Evolutionary conservation across 2,113 vertebrate genomes (phyloP).

Genomic region (Crotalus horridus): DNA sequence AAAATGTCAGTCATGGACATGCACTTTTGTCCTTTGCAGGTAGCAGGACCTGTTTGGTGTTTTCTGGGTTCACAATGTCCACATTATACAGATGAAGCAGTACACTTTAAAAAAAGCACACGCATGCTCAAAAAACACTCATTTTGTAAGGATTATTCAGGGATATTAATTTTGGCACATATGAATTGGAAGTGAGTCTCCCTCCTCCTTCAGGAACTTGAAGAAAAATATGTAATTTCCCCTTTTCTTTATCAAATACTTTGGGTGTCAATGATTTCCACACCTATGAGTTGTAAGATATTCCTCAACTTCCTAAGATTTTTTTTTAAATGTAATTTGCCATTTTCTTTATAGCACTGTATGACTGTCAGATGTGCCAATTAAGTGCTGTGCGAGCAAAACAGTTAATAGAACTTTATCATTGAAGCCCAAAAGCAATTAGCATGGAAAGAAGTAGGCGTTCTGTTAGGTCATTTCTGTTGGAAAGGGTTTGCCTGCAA

Average conservation of each 20-base stretch:
- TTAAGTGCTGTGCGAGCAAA: slow-evolving; percentile 35
- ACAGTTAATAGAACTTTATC: slow-evolving; percentile 24
- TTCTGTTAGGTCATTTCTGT: slow-evolving; percentile 51
- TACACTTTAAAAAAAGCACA: background rate
- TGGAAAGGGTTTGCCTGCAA: slow-evolving; percentile 42
- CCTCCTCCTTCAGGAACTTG: background rate
- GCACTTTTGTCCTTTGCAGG: background rate
- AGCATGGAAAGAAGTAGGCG: slow-evolving; percentile 39
- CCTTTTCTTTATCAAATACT: background rate
- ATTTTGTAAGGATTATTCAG: background rate
- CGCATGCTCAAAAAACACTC: slow-evolving; percentile 24
- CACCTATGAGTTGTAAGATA: slow-evolving; percentile 32
- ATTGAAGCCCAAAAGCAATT: slow-evolving; percentile 42
- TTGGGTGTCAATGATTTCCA: background rate
- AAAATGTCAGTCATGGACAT: background rate
- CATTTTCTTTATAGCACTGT: slow-evolving; percentile 38
- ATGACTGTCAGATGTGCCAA: slow-evolving; percentile 4
- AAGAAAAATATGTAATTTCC: background rate
- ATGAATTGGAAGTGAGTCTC: slow-evolving; percentile 27
- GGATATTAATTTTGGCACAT: slow-evolving; percentile 21
- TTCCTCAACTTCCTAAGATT: background rate
- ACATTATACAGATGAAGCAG: background rate
- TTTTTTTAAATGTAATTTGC: slow-evolving; percentile 42
- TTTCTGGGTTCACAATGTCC: background rate
- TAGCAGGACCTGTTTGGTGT: background rate